Evolutionary conservation across 53 echinoderm and acorn worm species (phyloP), one percentile per base, ranked within the genome.

Genomic region (Apostichopus leukothele): DNA sequence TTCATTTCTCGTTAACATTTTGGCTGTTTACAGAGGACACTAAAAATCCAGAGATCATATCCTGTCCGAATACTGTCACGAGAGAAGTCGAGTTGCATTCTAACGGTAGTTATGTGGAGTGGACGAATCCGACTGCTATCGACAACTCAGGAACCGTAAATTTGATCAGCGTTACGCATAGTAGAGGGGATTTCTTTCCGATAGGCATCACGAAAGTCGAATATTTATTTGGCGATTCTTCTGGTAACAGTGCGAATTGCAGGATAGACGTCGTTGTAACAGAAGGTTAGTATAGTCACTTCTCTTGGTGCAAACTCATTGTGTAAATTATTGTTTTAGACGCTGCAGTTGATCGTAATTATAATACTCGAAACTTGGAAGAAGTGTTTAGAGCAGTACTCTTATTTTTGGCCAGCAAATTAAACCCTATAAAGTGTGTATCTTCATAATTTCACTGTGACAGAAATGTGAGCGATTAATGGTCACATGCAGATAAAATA

Each of bases 101-200:
- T 26, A 87, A 87, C 75, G 88, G 88, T 5, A 87, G 88, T 57
- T 87, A 87, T 51, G 88, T 87, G 10, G 88, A 87, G 74, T 87
- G 88, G 88, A 87, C 75, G 54, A 74, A 53, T 52, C 88, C 88
- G 1, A 53, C 88, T 5, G 88, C 75, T 51, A 20, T 55, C 3
- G 88, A 87, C 21, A 87, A 74, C n/a, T 87, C 88, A 6, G 87
- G 87, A 52, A 20, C 6, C 51, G 87, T 87, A 9, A 87, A 87
- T 23, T 51, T 87, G 19, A 75, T 87, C 20, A 87, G 87, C 23
- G 55, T 52, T 11, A 71, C 87, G 9, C 87, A 87, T 14, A 87
- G 75, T 21, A 52, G 75, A 53, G 87, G 87, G 14, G 87, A 87
- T 53, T 87, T 87, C 75, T 87, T 87, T 52, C 87, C 87, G 19